Evolutionary conservation across 2,113 vertebrate species (phyloP).

Genomic region (Camelus bactrianus): DNA sequence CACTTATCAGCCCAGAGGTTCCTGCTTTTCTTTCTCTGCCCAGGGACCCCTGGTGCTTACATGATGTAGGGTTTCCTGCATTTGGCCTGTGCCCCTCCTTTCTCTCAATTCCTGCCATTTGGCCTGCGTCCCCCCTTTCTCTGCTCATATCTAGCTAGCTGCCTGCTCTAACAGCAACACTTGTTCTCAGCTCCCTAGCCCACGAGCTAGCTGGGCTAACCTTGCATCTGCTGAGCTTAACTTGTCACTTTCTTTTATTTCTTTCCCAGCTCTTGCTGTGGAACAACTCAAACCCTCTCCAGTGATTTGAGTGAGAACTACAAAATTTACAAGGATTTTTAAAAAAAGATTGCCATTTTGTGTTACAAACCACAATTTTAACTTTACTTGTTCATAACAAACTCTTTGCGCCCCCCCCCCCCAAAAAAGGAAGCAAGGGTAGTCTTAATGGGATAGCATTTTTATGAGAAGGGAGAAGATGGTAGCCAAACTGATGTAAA

Average conservation of each 20-base stretch:
- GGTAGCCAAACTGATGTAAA: not conserved
- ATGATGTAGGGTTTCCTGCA: no score
- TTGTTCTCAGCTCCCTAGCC: not conserved
- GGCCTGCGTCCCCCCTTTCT: no score
- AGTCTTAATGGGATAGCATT: not conserved
- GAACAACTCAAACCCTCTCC: not conserved
- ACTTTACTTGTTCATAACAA: not conserved
- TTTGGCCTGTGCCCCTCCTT: no score
- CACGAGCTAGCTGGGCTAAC: not conserved
- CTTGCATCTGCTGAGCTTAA: not conserved
- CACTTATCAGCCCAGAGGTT: no score
- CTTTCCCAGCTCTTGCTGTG: not conserved
- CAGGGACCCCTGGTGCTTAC: no score
- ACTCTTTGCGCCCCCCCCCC: not conserved
- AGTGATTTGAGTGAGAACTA: not conserved
- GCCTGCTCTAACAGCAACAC: not conserved
- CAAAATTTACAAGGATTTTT: not conserved
- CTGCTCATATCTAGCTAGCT: no score
- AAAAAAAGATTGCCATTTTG: not conserved
- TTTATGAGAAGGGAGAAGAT: not conserved
- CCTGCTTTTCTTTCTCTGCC: no score
- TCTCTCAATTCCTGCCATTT: no score
- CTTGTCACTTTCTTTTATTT: not conserved
- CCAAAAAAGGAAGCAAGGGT: not conserved
- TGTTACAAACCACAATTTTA: not conserved